Conservation (phyloP, 2,888 invertebrate genomes). For the Luperina nickerlii region DNA sequence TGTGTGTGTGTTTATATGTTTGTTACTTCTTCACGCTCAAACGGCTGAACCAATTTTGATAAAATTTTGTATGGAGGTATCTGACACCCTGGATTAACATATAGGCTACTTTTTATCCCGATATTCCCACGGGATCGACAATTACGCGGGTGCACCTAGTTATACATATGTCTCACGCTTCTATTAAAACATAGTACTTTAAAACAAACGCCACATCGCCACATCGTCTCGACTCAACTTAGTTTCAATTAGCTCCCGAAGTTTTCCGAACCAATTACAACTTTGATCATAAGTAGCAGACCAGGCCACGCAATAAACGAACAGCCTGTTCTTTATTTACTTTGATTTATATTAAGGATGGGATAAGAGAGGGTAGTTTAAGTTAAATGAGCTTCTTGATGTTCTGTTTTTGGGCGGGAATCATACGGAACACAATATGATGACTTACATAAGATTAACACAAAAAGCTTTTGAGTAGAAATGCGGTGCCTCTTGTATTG, state of each 20-base stretch:
- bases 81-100: too few species aligned
- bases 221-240: slow-evolving; percentile 50
- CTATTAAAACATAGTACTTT: background rate
- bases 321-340: slow-evolving; percentile 47
- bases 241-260: slow-evolving; percentile 65
- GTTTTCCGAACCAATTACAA: slow-evolving; percentile 59
- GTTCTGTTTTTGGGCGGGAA: background rate
- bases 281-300: slow-evolving; percentile 58
- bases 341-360: slow-evolving; percentile 32
- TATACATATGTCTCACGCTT: background rate
- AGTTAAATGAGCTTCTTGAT: background rate
- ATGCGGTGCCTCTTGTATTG: background rate
- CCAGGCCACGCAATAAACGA: slow-evolving; percentile 34
- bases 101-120: too few species aligned
- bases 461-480: background rate
- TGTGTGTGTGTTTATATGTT: too few species aligned
- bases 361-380: background rate
- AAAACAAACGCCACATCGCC: background rate
- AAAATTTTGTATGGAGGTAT: too few species aligned
- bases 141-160: too few species aligned
- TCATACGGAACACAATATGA: background rate
- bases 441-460: background rate
- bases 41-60: too few species aligned
- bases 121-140: too few species aligned
- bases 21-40: too few species aligned